These are phyloP conservation scores for Okapia johnstoni DNA, from an alignment of 2,113 vertebrate genomes.

Conservation along the genomic window DNA sequence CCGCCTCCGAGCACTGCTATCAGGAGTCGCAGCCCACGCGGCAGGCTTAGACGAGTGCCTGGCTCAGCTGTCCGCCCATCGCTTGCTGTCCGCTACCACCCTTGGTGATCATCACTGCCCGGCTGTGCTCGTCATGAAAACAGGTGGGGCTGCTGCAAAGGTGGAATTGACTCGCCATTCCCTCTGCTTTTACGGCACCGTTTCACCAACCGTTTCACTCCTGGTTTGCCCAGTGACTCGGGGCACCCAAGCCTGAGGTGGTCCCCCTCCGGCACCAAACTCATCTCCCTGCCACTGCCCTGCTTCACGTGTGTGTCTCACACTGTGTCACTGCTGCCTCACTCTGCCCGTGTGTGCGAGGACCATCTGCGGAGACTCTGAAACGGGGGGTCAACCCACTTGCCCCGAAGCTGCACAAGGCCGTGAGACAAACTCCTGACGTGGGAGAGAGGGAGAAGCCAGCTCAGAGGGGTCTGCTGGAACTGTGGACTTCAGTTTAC, in stretches of 20 bases:
- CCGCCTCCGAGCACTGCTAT: rapidly evolving
- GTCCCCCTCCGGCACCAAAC: not conserved
- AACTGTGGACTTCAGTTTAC: no score
- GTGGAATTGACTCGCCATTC: not conserved
- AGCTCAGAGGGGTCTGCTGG: not conserved
- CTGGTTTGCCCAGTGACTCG: not conserved
- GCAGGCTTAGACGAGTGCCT: not conserved
- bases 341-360: rapidly evolving
- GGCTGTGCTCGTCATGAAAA: not conserved
- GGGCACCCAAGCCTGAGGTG: not conserved
- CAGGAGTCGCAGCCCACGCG: rapidly evolving
- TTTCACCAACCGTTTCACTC: not conserved
- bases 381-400: not conserved
- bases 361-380: not conserved
- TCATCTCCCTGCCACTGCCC: rapidly evolving
- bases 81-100: no score
- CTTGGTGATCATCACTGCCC: rapidly evolving
- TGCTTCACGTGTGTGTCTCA: no score
- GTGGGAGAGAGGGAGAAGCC: not conserved
- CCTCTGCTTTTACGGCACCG: not conserved
- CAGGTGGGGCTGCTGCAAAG: not conserved
- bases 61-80: rapidly evolving
- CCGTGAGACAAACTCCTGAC: not conserved
- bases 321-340: not conserved
- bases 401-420: not conserved